Percentiles rank a stretch among this genome's conserved stretches.
Evolutionary conservation across 2,888 invertebrate genomes (phyloP).

Genomic region (Metopia argyrocephala): DNA sequence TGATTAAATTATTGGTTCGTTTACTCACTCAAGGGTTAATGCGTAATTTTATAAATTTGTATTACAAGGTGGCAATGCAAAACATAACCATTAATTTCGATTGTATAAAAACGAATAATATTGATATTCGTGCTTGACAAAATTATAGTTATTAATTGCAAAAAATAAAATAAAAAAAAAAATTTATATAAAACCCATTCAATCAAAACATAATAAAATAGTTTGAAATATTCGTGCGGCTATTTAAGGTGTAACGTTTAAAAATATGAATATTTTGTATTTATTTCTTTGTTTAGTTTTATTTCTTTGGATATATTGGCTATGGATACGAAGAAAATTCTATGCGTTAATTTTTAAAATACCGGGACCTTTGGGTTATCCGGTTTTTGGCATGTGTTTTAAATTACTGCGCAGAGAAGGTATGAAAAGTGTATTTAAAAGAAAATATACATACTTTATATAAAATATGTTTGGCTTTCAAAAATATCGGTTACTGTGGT

Average conservation of each 20-base stretch:
- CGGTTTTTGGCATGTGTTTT: slow-evolving; percentile 73
- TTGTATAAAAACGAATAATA: slow-evolving; percentile 32
- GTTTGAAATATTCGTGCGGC: slow-evolving; percentile 5
- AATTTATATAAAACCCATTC: slow-evolving; percentile 44
- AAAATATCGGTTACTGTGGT: too few relatives aligned
- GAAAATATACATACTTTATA: too few relatives aligned
- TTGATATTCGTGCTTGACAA: slow-evolving; percentile 12
- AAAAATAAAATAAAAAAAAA: too few relatives aligned
- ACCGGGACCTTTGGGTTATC: slow-evolving; percentile 74
- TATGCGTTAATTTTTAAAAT: slow-evolving; percentile 71
- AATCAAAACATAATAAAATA: slow-evolving; percentile 16
- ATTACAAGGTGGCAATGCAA: slow-evolving; percentile 1
- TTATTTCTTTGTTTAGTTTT: slow-evolving; percentile 68
- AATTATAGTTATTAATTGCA: slow-evolving; percentile 4
- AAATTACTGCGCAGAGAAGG: slow-evolving; percentile 71
- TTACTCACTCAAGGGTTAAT: too few relatives aligned
- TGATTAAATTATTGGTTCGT: too few relatives aligned
- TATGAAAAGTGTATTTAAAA: slow-evolving; percentile 51
- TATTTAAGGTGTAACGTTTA: not conserved
- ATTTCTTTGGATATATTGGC: slow-evolving; percentile 71
- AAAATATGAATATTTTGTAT: slow-evolving; percentile 48
- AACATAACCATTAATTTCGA: slow-evolving; percentile 31
- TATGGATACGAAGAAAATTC: slow-evolving; percentile 73
- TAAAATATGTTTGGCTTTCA: too few relatives aligned
- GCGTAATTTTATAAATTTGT: too few relatives aligned